These are phyloP conservation scores for Leptosomus discolor DNA, from an alignment of 2,113 vertebrate genomes.

Conservation along the genomic window DNA sequence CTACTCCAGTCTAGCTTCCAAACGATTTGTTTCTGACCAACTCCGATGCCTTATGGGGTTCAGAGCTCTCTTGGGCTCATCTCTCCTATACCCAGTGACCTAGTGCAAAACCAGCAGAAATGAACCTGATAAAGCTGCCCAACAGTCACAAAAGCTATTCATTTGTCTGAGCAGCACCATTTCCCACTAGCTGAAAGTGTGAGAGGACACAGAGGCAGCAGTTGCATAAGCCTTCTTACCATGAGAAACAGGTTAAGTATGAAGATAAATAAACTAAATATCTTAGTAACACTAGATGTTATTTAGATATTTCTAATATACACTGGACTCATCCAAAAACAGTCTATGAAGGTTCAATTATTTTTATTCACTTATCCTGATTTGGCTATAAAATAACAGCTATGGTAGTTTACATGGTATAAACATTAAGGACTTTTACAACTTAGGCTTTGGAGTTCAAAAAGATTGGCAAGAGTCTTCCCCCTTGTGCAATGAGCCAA, in stretches of 20 bases:
- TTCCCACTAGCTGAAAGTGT: neutral
- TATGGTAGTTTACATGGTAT: neutral
- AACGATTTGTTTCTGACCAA: neutral
- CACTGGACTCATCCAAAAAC: neutral
- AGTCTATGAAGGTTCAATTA: neutral
- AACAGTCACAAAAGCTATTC: neutral
- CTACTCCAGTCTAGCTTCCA: neutral
- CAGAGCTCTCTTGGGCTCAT: neutral
- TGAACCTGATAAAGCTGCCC: neutral
- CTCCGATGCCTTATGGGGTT: rapidly evolving
- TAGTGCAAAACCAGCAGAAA: neutral
- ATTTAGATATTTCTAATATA: neutral
- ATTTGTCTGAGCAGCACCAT: neutral
- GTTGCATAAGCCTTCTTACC: neutral
- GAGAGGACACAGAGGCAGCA: neutral
- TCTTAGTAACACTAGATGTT: neutral
- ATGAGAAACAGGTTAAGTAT: neutral
- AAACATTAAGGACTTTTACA: neutral
- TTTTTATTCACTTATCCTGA: neutral
- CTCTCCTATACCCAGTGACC: neutral
- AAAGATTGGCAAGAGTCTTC: neutral
- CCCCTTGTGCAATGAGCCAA: neutral
- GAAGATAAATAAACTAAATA: neutral
- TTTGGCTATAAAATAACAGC: neutral
- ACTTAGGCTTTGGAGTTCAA: neutral